These are phyloP conservation scores for Calameuta filiformis DNA, from an alignment of 2,888 invertebrate species.

Conservation along the genomic window DNA sequence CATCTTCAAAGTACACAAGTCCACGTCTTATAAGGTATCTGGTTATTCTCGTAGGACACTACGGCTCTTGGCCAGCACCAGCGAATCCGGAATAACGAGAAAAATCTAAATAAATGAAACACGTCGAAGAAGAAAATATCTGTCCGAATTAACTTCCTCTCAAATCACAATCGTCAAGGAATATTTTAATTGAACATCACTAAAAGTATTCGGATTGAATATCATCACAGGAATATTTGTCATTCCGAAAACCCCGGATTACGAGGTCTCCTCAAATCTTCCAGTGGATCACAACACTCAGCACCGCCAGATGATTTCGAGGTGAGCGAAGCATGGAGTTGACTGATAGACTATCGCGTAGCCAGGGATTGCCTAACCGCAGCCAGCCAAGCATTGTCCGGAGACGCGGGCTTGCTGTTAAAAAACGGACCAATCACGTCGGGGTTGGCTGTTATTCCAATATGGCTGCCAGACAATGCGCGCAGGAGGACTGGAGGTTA, in stretches of 20 bases:
- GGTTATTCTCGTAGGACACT: not conserved
- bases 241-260: slow-evolving; percentile 2
- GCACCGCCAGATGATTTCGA: slow-evolving; percentile 46
- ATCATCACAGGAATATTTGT: not conserved
- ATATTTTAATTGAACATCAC: not conserved
- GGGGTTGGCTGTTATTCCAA: slow-evolving; percentile 60
- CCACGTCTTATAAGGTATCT: not conserved
- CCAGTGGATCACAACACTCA: slow-evolving; percentile 26
- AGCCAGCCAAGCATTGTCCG: slow-evolving; percentile 41
- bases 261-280: slow-evolving; percentile 17
- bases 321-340: slow-evolving; percentile 50
- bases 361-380: slow-evolving; percentile 57
- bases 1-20: slow-evolving; percentile 6
- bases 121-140: not conserved
- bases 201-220: not conserved
- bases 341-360: slow-evolving; percentile 62
- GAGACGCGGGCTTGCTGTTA: slow-evolving; percentile 22
- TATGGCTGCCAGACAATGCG: slow-evolving; percentile 64
- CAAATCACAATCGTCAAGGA: not conserved
- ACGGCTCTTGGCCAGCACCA: not conserved
- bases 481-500: slow-evolving; percentile 40
- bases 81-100: not conserved
- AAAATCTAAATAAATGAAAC: not conserved
- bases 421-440: slow-evolving; percentile 61
- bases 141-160: not conserved